Evolutionary conservation across 2,888 invertebrate species (phyloP), one percentile per base, ranked within the genome.

Genomic region (Scrobipalpa atriplicella): DNA sequence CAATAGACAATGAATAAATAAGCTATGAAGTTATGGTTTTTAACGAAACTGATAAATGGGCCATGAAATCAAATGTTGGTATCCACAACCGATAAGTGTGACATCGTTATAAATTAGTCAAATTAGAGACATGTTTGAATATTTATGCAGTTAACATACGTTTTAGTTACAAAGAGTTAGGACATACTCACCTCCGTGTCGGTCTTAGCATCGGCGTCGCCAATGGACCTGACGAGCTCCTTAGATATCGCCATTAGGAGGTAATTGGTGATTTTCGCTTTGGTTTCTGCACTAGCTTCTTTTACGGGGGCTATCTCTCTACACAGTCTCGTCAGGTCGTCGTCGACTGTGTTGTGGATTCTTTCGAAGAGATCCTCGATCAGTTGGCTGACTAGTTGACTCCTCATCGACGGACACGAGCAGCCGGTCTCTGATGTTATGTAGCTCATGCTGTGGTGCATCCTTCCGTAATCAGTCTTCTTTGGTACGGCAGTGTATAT

Each of bases 211-310:
- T 92, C 92, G 16, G 92, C 92, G 70, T 92, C 92, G 65, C 92
- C 92, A 70, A 92, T 92, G 54, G 92, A 92, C 75, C 92, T 87
- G 72, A 92, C 91, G 67, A 92, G 88, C 76, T 92, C 92, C 80
- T 92, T 92, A 60, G 92, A 92, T 79, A 92, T 92, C 78, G 92
- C 92, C 90, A 92, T 90, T 78, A 92, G 79, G 74, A 92, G 89
- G 81, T 92, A 92, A 86, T 92, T 92, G 70, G 87, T 90, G 72
- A 92, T 92, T 84, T 92, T 92, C 70, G 90, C 86, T 87, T 90
- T 92, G 83, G 89, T 87, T 78, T 92, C 90, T 64, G 79, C 80
- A 69, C 81, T 86, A 62, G 87, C 80, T 72, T 88, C 87, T 72
- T 78, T 82, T 67, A 76, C 79, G 38, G 85, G 79, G 56, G 80